Percentiles rank a stretch among this genome's conserved stretches.
Conservation (phyloP, 2,797 vertebrate species). For the Melopsittacus undulatus region DNA sequence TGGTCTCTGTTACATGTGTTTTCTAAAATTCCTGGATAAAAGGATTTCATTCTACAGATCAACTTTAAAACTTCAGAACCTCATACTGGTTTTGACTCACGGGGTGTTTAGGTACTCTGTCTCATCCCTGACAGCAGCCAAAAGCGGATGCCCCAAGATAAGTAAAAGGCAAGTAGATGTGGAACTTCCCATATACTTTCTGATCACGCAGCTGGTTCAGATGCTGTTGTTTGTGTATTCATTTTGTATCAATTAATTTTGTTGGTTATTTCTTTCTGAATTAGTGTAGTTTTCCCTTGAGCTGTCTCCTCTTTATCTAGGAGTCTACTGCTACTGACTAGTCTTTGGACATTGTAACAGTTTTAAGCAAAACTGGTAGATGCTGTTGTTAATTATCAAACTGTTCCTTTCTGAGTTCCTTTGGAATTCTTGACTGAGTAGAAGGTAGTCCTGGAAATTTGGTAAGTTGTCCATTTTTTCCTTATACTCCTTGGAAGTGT, state of each 20-base stretch:
- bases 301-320: neutral
- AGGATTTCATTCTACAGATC: neutral
- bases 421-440: neutral
- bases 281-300: neutral
- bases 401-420: neutral
- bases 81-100: neutral
- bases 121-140: neutral
- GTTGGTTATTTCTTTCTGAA: neutral
- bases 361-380: neutral
- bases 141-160: neutral
- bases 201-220: accelerated
- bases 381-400: neutral
- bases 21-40: neutral
- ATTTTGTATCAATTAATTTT: neutral
- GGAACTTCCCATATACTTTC: accelerated
- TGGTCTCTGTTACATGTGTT: neutral
- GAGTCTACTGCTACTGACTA: neutral
- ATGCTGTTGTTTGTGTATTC: neutral
- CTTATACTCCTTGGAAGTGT: accelerated
- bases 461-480: neutral
- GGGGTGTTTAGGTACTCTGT: neutral
- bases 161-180: neutral
- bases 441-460: neutral
- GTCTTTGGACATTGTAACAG: neutral
- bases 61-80: neutral